These are phyloP conservation scores for Abrostola tripartita DNA, from an alignment of 2,888 invertebrate genomes.

Conservation along the genomic window DNA sequence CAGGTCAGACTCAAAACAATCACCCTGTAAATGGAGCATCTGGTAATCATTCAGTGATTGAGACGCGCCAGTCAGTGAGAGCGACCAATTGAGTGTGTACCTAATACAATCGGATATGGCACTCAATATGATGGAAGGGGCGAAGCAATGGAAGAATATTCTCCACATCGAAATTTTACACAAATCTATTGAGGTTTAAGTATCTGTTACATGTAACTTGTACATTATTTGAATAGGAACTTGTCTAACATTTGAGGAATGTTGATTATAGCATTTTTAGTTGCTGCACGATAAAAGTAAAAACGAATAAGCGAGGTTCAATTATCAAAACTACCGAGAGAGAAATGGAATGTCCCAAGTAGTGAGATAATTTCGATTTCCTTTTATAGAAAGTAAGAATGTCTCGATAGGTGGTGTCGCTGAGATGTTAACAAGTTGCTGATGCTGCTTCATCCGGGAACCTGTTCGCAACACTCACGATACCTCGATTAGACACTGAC, in stretches of 20 bases:
- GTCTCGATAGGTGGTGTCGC: constrained; percentile 75
- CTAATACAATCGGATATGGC: constrained; percentile 74
- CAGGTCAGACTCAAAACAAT: constrained; percentile 74
- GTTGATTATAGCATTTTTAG: constrained; percentile 66
- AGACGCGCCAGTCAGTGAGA: constrained; percentile 64
- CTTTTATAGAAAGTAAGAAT: constrained; percentile 87
- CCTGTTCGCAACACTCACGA: constrained; percentile 60
- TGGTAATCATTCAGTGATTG: constrained; percentile 68
- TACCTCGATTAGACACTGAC: constrained; percentile 56
- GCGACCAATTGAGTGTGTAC: constrained; percentile 73
- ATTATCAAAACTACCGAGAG: constrained; percentile 84
- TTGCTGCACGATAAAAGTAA: constrained; percentile 74
- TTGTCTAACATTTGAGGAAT: constrained; percentile 63
- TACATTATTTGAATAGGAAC: constrained; percentile 30
- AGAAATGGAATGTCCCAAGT: constrained; percentile 85
- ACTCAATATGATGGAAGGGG: constrained; percentile 67
- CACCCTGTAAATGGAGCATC: constrained; percentile 76
- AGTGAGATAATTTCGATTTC: constrained; percentile 87
- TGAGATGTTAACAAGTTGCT: constrained; percentile 70
- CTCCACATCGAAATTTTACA: constrained; percentile 40
- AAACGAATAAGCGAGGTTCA: constrained; percentile 71
- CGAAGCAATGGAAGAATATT: constrained; percentile 56
- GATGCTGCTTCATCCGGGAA: constrained; percentile 66
- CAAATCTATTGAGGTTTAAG: constrained; percentile 38
- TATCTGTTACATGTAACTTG: constrained; percentile 25